These are phyloP conservation scores for Hartigia nigra DNA, from an alignment of 2,888 invertebrate genomes.

Conservation along the genomic window DNA sequence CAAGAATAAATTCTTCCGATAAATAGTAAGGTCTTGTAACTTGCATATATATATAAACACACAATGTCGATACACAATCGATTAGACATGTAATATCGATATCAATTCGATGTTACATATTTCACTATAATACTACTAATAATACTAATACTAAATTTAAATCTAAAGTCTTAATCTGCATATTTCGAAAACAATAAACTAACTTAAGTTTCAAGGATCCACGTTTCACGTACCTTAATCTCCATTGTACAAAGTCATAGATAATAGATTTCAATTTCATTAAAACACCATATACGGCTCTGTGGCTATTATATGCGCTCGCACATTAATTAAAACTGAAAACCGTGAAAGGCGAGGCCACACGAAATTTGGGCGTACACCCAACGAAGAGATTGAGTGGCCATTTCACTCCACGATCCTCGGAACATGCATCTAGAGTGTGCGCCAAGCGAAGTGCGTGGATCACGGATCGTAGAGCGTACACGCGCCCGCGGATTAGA, in stretches of 20 bases:
- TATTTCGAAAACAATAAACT: not conserved
- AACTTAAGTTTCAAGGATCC: not conserved
- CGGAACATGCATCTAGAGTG: not conserved
- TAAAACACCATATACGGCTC: not conserved
- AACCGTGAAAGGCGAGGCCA: not conserved
- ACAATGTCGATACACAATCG: not conserved
- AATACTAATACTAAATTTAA: not conserved
- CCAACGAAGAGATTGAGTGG: not conserved
- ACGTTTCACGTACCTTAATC: not conserved
- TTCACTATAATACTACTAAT: not conserved
- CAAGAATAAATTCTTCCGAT: not conserved
- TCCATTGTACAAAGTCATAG: not conserved
- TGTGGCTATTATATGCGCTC: not conserved
- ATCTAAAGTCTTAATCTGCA: not conserved
- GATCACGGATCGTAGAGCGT: slow-evolving; percentile 27
- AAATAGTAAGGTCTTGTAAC: not conserved
- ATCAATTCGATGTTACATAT: too few relatives aligned
- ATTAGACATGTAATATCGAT: too few relatives aligned
- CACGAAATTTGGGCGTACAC: not conserved
- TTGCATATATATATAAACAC: not conserved
- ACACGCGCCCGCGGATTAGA: slow-evolving; percentile 64
- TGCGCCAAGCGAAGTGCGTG: not conserved
- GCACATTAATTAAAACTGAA: not conserved
- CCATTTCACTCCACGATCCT: not conserved
- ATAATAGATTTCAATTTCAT: not conserved